phyloP scores from a whole-genome alignment of 1,140 invertebrate genomes.

The Pentalonia nigronervosa region DNA sequence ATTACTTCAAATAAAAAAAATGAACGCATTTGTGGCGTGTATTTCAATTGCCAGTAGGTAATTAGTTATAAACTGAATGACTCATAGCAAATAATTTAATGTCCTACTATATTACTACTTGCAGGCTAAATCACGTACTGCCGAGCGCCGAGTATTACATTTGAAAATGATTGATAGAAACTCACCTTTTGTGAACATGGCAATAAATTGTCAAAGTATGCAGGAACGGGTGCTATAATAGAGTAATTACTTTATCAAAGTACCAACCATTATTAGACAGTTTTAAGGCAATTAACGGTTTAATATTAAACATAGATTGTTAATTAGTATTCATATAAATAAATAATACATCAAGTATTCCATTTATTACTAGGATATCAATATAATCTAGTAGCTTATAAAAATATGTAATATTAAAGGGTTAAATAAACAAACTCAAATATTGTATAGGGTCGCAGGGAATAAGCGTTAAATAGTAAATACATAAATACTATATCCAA shows the following conservation, averaged over 20 bases:
- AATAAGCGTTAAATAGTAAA: not conserved
- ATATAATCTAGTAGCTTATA: too few species aligned
- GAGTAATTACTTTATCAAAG: not conserved
- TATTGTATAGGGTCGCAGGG: not conserved
- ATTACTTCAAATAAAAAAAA: too few species aligned
- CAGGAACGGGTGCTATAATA: not conserved
- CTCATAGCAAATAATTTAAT: not conserved
- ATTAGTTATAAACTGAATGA: too few species aligned
- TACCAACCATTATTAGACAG: not conserved
- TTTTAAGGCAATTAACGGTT: not conserved
- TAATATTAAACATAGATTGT: not conserved
- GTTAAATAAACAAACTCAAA: not conserved
- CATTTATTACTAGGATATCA: too few species aligned
- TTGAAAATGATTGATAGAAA: not conserved
- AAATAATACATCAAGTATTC: too few species aligned
- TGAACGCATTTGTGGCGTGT: too few species aligned
- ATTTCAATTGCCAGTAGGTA: too few species aligned
- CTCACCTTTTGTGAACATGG: not conserved
- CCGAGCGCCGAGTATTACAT: not conserved
- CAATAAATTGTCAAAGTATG: not conserved
- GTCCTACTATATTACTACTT: too few species aligned
- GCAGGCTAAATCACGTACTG: not conserved
- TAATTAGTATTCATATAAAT: not conserved
- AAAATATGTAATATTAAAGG: not conserved
- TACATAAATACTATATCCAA: not conserved